Evolutionary conservation across 2,888 invertebrate genomes (phyloP), one percentile per base, ranked within the genome.

Genomic region (Acleris sparsana): DNA sequence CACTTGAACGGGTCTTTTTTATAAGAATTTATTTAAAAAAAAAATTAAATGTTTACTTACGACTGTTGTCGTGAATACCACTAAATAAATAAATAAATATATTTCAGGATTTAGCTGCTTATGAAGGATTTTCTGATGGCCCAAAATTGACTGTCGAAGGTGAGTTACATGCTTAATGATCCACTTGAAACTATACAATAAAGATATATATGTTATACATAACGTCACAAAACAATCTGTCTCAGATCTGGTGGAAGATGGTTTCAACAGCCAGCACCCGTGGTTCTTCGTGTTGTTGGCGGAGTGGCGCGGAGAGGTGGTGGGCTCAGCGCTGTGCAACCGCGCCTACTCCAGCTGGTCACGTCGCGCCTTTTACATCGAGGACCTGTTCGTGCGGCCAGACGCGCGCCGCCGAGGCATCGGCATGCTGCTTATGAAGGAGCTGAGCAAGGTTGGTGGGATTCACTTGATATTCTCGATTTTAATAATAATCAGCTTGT

Each of bases 341-440:
- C 95, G 94, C 77, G 94, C 94, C 59, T 98, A 97, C 90, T 97
- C 97, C 1, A 97, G 97, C 11, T 98, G 97, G 97, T 92, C 95
- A 74, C 97, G 98, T 9, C 95, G 95, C 84, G 93, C 95, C 11
- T 92, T 97, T 72, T 96, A 96, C 86, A 85, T 98, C 68, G 98
- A 98, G 89, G 98, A 98, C 87, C 83, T 98, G 65, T 98, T 95
- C 87, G 95, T 98, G 53, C 93, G 93, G 49, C 94, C 95, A 0
- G 79, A 84, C 2, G 94, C 93, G 82, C 93, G 97, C 51, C 90
- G 93, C 29, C 84, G 84, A 70, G 95, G 95, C 46, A 86, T 96
- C 59, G 97, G 96, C 5, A 88, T 87, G 62, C 83, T 84, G 60
- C 85, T 97, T 61, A 92, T 96, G 81, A 88, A 91, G 73, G 85